Conservation (phyloP, 2,113 vertebrate genomes). For the Illadopsis cleaveri region DNA sequence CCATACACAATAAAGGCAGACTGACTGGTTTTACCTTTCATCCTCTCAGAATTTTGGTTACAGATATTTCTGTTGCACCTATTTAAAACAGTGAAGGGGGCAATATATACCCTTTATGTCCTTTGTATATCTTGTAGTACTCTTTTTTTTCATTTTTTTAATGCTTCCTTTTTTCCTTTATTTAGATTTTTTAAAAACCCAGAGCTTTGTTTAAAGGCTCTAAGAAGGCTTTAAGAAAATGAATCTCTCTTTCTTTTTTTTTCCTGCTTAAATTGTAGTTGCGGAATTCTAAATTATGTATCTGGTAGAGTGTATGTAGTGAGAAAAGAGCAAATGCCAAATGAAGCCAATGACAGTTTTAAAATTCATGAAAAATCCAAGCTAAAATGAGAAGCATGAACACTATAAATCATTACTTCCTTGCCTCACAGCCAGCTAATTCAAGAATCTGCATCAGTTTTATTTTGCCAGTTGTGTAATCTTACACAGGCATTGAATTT, state of each 20-base stretch:
- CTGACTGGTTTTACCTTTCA: neutral
- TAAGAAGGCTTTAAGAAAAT: neutral
- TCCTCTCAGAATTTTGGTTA: neutral
- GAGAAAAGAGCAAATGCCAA: conserved; percentile 66
- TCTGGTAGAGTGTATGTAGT: conserved; percentile 55
- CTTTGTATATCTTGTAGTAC: neutral
- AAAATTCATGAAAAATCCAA: conserved; percentile 69
- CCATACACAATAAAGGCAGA: neutral
- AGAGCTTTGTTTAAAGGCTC: conserved; percentile 4
- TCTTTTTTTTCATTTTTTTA: neutral
- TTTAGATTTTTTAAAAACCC: neutral
- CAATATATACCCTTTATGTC: neutral
- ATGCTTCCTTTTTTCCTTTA: neutral
- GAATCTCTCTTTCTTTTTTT: neutral
- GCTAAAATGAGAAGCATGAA: conserved; percentile 68
- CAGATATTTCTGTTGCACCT: neutral
- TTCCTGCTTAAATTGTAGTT: conserved; percentile 34
- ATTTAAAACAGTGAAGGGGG: neutral
- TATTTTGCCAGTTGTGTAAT: conserved; percentile 57
- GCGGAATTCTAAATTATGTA: conserved; percentile 59
- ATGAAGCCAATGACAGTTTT: conserved; percentile 63
- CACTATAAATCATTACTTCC: conserved; percentile 60
- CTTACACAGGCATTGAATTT: neutral
- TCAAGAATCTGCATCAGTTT: conserved; percentile 49
- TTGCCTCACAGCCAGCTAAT: conserved; percentile 51